Evolutionary conservation across 2,797 vertebrate species (phyloP).

Genomic region (Diceros bicornis): DNA sequence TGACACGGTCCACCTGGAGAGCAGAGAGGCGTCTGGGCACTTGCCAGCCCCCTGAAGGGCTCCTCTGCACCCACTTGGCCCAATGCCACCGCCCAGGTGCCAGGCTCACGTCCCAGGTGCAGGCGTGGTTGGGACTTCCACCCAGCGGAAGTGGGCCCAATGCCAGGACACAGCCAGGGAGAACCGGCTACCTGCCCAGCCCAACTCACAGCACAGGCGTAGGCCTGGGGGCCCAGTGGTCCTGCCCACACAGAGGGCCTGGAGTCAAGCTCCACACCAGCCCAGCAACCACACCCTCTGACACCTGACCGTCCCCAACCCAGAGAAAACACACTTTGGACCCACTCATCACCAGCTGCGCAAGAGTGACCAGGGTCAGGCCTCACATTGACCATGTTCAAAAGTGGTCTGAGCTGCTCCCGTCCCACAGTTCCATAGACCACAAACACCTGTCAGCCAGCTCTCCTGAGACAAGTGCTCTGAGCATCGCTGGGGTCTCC

Average conservation of each 20-base stretch:
- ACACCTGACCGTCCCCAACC: not conserved
- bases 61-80: not conserved
- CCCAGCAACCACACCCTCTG: not conserved
- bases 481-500: not conserved
- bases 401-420: not conserved
- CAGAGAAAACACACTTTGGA: not conserved
- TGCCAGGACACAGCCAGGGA: not conserved
- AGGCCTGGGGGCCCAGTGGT: too few species aligned
- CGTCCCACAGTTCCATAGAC: not conserved
- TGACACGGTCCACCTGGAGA: slow-evolving; percentile 97
- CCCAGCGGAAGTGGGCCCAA: not conserved
- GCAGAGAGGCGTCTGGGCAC: slow-evolving; percentile 22
- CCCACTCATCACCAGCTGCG: not conserved
- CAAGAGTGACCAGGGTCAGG: not conserved
- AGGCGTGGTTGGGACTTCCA: not conserved
- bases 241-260: not conserved
- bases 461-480: not conserved
- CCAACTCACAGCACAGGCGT: not conserved
- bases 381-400: not conserved
- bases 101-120: not conserved
- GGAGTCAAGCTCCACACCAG: not conserved
- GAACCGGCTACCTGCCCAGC: not conserved
- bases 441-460: not conserved
- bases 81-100: not conserved
- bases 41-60: not conserved